Base-by-base conservation (phyloP, 2,113 vertebrate species). In the Actenoides hombroni region DNA sequence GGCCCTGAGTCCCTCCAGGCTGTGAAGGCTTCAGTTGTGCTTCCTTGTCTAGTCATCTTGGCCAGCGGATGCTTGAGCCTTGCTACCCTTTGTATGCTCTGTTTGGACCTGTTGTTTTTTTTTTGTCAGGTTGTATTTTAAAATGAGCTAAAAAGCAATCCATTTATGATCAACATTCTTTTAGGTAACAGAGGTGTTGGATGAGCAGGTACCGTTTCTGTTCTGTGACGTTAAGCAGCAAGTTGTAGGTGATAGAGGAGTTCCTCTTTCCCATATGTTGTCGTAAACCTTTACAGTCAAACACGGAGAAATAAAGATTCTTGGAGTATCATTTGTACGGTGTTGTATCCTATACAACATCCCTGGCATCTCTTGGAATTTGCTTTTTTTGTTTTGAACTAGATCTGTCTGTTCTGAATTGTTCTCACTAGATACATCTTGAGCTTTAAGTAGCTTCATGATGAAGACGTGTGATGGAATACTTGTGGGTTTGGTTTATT, bases 1-100 rank as follows among this genome's bases (percentile, higher is more conserved):
- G 93, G 92, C 71, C 88, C n/a, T 4, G 2, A 18, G 40, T 26
- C 54, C 77, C 46, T 87, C 23, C 65, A 42, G 78, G 60, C 86
- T 39, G 31, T 8, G 12, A 35, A 56, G 69, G 60, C 86, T 64
- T 79, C 69, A 25, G 44, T 6, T 6, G 29, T 48, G 33, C 23
- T 95, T 88, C 92, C 90, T 61, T 76, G 89, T 83, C 79, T 85
- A 23, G 28, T 92, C 28, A 7, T 65, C 76, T 77, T 76, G 51
- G 69, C 53, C 86, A 42, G 0, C 0, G 3, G 61, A 46, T 88
- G 65, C 59, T 53, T 15, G 13, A 11, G 23, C 51, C 73, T 78
- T 49, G 31, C 13, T 48, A 15, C 63, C 46, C 56, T 85, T 96
- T 88, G 71, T 76, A 2, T 69, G 57, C 67, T 88, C 59, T 10